Base-by-base conservation (phyloP, 2,113 vertebrate genomes). In the Neolamprologus variostigma region DNA sequence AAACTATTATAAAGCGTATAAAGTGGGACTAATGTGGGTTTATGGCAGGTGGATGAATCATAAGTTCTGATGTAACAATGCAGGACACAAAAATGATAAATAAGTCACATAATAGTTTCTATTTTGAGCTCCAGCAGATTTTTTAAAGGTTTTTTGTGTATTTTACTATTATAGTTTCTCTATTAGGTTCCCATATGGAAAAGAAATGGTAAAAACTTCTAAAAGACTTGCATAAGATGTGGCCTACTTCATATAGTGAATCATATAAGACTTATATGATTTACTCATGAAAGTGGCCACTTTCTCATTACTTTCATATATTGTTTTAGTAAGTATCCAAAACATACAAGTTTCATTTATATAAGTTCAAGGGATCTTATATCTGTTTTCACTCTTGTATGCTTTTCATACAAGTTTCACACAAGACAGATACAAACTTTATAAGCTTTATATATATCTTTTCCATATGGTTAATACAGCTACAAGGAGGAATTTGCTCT, bases 381-480 rank as follows among this genome's bases (percentile, higher is more conserved):
- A 2, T n/a, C 19, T n/a, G 19, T 51, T 51, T 51, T 51, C 50
- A 9, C 0, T n/a, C 50, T 51, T 5, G 17, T n/a, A 51, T 51
- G 50, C 50, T n/a, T 51, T 51, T 51, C 19, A 51, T 51, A 51
- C 19, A 51, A 10, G 19, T 53, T 53, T 21, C 51, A 54, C n/a
- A 4, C 51, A 54, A 54, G n/a, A 54, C 51, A 21, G 9, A 54
- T 54, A 54, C 3, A 21, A 54, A 54, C 51, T 54, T 21, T 54
- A 19, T 1, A 50, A 50, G 9, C 1, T n/a, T 53, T 54, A 11
- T 54, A 21, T 21, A 21, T 54, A 21, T 54, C 0, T 54, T 54
- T 53, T n/a, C 2, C 1, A 53, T 53, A 0, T 0, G 9, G 9
- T 53, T 21, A 53, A 53, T 21, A 53, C 54, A 55, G 54, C 54